Conservation (phyloP, 2,888 invertebrate species). For the Spodoptera littoralis region DNA sequence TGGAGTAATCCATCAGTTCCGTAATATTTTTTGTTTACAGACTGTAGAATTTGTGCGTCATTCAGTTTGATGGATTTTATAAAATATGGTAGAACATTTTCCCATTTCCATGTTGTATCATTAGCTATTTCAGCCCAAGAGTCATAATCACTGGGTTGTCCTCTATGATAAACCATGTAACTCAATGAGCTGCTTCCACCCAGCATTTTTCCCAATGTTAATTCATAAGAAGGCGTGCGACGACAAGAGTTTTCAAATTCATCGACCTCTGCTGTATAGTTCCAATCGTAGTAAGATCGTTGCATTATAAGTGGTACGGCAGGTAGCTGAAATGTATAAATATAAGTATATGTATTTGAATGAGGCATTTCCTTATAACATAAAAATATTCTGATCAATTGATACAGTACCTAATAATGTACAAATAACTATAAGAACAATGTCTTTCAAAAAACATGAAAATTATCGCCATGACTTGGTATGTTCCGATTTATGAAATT, state of each 20-base stretch:
- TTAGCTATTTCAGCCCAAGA: constrained; percentile 91
- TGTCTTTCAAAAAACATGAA: no score
- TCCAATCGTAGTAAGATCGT: constrained; percentile 33
- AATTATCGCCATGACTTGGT: no score
- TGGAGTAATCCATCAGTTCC: constrained; percentile 52
- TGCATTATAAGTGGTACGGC: neutral
- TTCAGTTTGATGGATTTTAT: constrained; percentile 61
- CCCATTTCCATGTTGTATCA: constrained; percentile 65
- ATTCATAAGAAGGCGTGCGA: no score
- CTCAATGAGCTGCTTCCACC: constrained; percentile 91
- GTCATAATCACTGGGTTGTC: constrained; percentile 89
- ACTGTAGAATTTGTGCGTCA: constrained; percentile 55
- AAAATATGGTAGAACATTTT: constrained; percentile 60
- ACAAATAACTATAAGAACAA: no score
- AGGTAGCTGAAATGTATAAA: no score
- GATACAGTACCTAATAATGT: no score
- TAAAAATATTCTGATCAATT: no score
- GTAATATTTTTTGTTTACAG: constrained; percentile 62
- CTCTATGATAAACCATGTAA: constrained; percentile 90
- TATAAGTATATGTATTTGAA: no score
- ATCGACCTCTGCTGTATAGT: constrained; percentile 59
- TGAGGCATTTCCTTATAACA: no score
- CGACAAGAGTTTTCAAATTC: constrained; percentile 63
- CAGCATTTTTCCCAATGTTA: constrained; percentile 88
- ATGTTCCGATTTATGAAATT: no score